Percentiles rank a stretch among this genome's conserved stretches.
phyloP scores from a whole-genome alignment of 2,797 vertebrate genomes.

The Cynodonichthys magdalenae region DNA sequence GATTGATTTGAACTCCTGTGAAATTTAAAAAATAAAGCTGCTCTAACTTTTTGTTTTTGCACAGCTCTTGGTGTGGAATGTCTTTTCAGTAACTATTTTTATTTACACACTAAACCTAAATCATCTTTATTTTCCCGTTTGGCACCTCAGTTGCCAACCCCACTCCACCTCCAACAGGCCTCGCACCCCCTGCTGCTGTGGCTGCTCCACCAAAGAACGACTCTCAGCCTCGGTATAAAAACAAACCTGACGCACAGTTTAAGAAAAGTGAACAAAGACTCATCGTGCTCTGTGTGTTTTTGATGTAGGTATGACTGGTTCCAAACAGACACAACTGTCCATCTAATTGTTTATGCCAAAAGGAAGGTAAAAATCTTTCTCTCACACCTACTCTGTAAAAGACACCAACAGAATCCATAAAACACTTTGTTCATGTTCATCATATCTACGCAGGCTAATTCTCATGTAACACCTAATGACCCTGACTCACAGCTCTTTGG shows the following conservation, averaged over 20 bases:
- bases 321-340: slow-evolving; percentile 88
- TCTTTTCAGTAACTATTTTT: too few species aligned
- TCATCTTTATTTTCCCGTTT: slow-evolving; percentile 1
- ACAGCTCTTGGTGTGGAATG: too few species aligned
- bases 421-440: too few species aligned
- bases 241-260: background rate
- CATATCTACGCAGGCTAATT: background rate
- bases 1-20: too few species aligned
- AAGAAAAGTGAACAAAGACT: background rate
- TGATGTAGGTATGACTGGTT: slow-evolving; percentile 93
- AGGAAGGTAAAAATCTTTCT: slow-evolving; percentile 83
- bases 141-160: slow-evolving; percentile 57
- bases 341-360: slow-evolving; percentile 90
- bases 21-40: too few species aligned
- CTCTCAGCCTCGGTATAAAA: slow-evolving; percentile 71
- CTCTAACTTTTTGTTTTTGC: too few species aligned
- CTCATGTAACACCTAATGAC: background rate
- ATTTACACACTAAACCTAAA: background rate
- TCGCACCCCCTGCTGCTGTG: slow-evolving; percentile 27
- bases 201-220: slow-evolving; percentile 68
- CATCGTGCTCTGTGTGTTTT: background rate
- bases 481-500: background rate
- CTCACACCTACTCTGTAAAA: background rate
- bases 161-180: slow-evolving; percentile 42
- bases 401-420: background rate